Percentiles rank a stretch among this genome's conserved stretches.
Conservation (phyloP, 2,888 invertebrate genomes). For the Dicyrtomina minuta region DNA sequence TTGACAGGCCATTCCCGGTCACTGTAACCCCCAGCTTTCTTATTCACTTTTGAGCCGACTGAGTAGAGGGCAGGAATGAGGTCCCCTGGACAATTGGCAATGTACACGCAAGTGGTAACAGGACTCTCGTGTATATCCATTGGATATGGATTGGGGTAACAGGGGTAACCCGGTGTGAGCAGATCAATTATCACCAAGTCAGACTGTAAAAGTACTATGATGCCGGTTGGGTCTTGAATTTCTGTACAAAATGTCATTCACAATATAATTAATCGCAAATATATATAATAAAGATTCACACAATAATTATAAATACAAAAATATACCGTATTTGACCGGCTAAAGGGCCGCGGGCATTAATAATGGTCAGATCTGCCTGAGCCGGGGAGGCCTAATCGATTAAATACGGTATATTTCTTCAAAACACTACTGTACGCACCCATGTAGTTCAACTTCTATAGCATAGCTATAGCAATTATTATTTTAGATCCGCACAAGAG, state of each 20-base stretch:
- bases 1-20: constrained; percentile 94
- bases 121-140: constrained; percentile 94
- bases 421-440: no score
- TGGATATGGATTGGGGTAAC: constrained; percentile 86
- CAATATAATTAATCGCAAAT: background rate
- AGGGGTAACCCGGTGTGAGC: constrained; percentile 91
- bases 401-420: no score
- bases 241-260: constrained; percentile 64
- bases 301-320: no score
- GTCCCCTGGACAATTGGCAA: constrained; percentile 97
- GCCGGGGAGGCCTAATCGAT: no score
- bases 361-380: no score
- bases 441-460: background rate
- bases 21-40: constrained; percentile 80
- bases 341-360: no score
- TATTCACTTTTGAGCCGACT: constrained; percentile 74
- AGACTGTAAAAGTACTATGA: constrained; percentile 94
- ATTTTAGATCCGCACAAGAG: no score
- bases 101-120: constrained; percentile 94
- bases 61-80: constrained; percentile 97
- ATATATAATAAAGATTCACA: background rate
- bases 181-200: constrained; percentile 98
- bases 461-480: no score
- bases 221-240: constrained; percentile 95
- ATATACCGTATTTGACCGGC: no score